Evolutionary conservation across 35 echinoderm and acorn worm species (phyloP).

Genomic region (Strongylocentrotus purpuratus): DNA sequence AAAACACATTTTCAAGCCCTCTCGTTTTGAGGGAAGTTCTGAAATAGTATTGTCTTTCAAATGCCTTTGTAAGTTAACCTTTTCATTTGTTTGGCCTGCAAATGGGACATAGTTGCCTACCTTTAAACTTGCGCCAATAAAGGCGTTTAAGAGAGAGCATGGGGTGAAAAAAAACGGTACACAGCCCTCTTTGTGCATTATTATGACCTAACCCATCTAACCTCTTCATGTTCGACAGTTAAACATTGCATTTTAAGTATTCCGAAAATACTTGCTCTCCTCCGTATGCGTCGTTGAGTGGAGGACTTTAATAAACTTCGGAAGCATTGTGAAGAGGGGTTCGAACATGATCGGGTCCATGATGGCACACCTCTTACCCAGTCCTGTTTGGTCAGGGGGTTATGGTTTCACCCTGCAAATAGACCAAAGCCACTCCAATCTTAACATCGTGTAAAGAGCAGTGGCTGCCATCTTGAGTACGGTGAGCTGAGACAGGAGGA

Average conservation of each 20-base stretch:
- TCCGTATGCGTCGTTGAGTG: neutral
- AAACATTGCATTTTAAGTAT: constrained; percentile 7
- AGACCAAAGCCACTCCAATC: neutral
- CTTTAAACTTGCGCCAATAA: no score
- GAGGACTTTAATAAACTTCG: constrained; percentile 1
- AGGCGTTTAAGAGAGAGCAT: no score
- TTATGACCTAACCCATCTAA: neutral
- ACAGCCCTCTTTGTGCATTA: neutral
- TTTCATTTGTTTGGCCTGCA: no score
- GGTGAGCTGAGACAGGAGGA: neutral
- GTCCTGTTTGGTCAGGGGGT: neutral
- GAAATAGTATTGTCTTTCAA: no score
- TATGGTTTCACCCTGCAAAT: neutral
- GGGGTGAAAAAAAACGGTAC: neutral
- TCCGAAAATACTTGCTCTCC: constrained; percentile 8
- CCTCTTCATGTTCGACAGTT: neutral
- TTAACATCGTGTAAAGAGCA: neutral
- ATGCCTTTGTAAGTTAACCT: no score
- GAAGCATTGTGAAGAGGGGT: neutral
- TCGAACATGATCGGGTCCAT: neutral
- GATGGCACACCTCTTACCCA: neutral
- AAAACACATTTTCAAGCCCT: no score
- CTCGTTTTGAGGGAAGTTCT: no score
- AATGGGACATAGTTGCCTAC: no score
- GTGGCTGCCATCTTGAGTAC: no score